These are phyloP conservation scores for Podarcis muralis DNA, from an alignment of 2,113 vertebrate species.

Conservation along the genomic window DNA sequence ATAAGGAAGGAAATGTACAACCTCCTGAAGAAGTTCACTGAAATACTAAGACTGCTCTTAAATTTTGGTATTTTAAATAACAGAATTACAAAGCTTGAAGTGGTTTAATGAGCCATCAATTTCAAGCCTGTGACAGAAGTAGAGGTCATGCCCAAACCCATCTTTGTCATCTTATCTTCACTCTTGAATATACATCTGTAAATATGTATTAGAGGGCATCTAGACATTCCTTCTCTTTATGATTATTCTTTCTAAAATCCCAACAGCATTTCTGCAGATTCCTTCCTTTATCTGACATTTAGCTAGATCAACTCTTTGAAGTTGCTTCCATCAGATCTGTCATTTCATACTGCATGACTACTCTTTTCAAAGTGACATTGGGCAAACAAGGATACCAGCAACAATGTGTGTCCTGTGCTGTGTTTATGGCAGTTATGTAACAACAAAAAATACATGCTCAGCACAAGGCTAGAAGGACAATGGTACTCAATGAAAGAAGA, in stretches of 20 bases:
- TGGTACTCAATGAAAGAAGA: background rate
- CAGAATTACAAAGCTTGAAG: background rate
- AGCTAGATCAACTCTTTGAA: background rate
- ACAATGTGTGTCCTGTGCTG: background rate
- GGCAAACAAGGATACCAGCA: background rate
- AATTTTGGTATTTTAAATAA: background rate
- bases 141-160: background rate
- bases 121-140: background rate
- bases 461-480: background rate
- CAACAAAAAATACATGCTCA: background rate
- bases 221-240: no score
- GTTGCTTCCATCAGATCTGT: constrained; percentile 7
- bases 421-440: constrained; percentile 14
- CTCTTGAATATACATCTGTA: background rate
- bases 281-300: background rate
- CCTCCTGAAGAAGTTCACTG: background rate
- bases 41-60: background rate
- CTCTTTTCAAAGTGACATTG: background rate
- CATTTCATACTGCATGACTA: background rate
- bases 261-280: background rate
- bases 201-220: background rate
- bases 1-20: background rate
- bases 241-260: background rate
- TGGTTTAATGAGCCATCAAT: background rate
- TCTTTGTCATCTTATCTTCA: no score